These are phyloP conservation scores for Aleiodes testaceus DNA, from an alignment of 2,888 invertebrate species.

Conservation along the genomic window DNA sequence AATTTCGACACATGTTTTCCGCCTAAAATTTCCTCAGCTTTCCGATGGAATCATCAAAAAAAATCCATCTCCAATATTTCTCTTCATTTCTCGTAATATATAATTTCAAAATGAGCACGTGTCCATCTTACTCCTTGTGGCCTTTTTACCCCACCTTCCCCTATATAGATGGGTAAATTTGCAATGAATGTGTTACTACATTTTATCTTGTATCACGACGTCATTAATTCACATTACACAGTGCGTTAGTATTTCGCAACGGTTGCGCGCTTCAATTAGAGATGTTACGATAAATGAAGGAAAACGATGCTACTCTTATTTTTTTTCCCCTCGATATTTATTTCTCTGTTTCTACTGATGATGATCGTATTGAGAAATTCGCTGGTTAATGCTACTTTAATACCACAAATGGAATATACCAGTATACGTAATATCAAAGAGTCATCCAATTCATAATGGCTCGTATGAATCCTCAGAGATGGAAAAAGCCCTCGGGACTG, in stretches of 20 bases:
- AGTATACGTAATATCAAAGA: background rate
- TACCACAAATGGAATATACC: conserved; percentile 14
- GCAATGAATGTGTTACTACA: too few relatives aligned
- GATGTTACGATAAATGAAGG: conserved; percentile 34
- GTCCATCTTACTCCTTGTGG: too few relatives aligned
- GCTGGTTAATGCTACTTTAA: background rate
- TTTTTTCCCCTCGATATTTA: conserved; percentile 2
- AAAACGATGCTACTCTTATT: conserved; percentile 16
- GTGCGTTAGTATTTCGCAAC: conserved; percentile 34
- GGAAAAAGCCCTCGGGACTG: background rate
- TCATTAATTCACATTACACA: conserved; percentile 31
- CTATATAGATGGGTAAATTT: too few relatives aligned
- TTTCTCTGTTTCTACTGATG: background rate
- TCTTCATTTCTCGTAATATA: too few relatives aligned
- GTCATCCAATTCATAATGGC: conserved; percentile 3
- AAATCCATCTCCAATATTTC: too few relatives aligned
- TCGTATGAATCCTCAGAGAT: background rate
- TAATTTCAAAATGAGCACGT: too few relatives aligned
- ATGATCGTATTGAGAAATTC: conserved; percentile 8
- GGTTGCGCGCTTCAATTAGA: conserved; percentile 42
- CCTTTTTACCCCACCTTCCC: too few relatives aligned
- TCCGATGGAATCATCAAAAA: too few relatives aligned
- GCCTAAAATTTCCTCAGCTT: too few relatives aligned
- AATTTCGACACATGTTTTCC: too few relatives aligned
- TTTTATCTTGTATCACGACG: conserved; percentile 22